Percentiles rank a stretch among this genome's conserved stretches.
Evolutionary conservation across 2,888 invertebrate species (phyloP).

Genomic region (Timema podura): DNA sequence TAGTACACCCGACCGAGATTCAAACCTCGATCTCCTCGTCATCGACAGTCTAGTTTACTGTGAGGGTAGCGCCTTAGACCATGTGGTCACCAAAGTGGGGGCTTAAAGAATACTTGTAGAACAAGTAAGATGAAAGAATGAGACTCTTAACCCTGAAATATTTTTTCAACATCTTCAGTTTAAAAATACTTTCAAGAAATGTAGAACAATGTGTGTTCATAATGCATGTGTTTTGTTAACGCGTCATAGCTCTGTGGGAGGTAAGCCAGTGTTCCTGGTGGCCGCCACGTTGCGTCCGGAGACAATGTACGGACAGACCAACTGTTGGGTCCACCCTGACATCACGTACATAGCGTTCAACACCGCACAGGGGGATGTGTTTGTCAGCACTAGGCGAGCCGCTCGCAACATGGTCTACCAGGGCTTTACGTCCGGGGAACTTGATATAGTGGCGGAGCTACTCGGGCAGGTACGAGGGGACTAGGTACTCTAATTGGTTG

Average conservation of each 20-base stretch:
- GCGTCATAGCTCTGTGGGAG: conserved; percentile 49
- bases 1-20: no score
- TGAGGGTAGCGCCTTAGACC: no score
- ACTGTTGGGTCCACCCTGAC: conserved; percentile 97
- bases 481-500: neutral
- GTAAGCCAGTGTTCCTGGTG: conserved; percentile 72
- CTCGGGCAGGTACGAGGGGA: conserved; percentile 55
- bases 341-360: conserved; percentile 87
- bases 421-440: conserved; percentile 75
- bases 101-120: no score
- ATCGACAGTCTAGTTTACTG: no score
- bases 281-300: conserved; percentile 98
- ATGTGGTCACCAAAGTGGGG: no score
- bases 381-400: conserved; percentile 81
- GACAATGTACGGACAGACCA: conserved; percentile 99
- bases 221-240: neutral
- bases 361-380: conserved; percentile 68
- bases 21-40: no score
- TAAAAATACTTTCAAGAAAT: neutral
- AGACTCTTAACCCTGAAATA: no score
- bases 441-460: conserved; percentile 65
- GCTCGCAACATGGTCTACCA: conserved; percentile 96
- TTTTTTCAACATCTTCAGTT: no score
- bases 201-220: neutral
- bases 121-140: no score